Evolutionary conservation across 35 echinoderm and acorn worm species (phyloP).

Genomic region (Stichopus chloronotus): DNA sequence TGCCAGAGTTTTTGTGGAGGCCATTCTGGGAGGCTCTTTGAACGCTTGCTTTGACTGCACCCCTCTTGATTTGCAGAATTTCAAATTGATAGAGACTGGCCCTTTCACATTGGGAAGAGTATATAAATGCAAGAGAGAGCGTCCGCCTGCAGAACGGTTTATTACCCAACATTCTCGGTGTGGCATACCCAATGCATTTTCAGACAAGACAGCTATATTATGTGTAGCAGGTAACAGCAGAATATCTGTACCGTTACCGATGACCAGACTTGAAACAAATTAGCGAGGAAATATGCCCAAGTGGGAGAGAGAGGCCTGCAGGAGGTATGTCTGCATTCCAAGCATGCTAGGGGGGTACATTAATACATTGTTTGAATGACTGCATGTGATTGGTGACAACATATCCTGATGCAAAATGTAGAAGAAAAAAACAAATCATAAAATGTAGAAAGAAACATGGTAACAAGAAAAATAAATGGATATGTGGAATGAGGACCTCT

Average conservation of each 20-base stretch:
- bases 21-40: neutral
- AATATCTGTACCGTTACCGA: neutral
- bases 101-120: neutral
- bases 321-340: neutral
- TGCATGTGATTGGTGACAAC: neutral
- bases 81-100: neutral
- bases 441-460: too few species aligned
- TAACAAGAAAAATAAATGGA: too few species aligned
- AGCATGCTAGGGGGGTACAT: neutral
- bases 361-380: neutral
- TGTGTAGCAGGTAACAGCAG: too few species aligned
- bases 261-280: neutral
- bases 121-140: too few species aligned
- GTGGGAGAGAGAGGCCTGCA: neutral
- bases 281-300: neutral
- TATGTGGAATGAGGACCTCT: too few species aligned
- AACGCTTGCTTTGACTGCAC: neutral
- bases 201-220: too few species aligned
- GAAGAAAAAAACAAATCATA: neutral
- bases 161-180: too few species aligned
- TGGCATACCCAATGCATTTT: too few species aligned
- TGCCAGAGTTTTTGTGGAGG: neutral
- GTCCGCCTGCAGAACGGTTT: too few species aligned
- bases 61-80: neutral
- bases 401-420: neutral